phyloP scores from a whole-genome alignment of 2,113 vertebrate species.

The Pituophis catenifer region DNA sequence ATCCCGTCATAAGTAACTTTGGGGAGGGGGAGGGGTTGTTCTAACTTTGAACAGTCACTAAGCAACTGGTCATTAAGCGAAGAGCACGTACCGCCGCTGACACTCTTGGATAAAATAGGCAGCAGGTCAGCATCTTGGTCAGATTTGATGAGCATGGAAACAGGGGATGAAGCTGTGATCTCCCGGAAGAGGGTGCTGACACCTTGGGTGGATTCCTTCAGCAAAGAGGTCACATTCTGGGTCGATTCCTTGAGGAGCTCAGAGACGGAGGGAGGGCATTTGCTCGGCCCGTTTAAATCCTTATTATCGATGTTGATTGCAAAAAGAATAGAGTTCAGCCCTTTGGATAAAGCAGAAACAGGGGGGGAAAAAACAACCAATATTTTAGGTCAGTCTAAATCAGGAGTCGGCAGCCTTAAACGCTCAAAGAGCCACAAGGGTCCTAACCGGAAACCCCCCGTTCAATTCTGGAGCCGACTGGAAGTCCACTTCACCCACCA shows the following conservation, averaged over 20 bases:
- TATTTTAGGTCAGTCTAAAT: not conserved
- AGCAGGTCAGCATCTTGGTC: slow-evolving; percentile 85
- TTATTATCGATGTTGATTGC: slow-evolving; percentile 98
- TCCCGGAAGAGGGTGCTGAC: slow-evolving; percentile 92
- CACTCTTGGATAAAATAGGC: slow-evolving; percentile 79
- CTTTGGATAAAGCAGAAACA: slow-evolving; percentile 63
- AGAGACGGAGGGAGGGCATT: slow-evolving; percentile 77
- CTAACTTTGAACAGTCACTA: not conserved
- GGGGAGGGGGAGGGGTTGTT: too few species aligned
- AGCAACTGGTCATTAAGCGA: not conserved
- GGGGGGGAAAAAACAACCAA: not conserved
- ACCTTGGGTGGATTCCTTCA: slow-evolving; percentile 94
- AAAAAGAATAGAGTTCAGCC: slow-evolving; percentile 96
- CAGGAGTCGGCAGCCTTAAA: too few species aligned
- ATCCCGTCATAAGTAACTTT: not conserved
- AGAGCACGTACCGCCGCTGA: slow-evolving; percentile 60
- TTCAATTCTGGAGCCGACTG: too few species aligned
- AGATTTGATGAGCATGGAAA: slow-evolving; percentile 81
- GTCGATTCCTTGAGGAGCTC: slow-evolving; percentile 94
- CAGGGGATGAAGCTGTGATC: slow-evolving; percentile 87
- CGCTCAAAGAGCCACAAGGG: too few species aligned
- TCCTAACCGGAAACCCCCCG: too few species aligned
- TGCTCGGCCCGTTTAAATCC: slow-evolving; percentile 87
- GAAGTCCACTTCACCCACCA: too few species aligned
- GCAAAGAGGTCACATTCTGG: slow-evolving; percentile 89